Conservation (phyloP, 1,140 invertebrate genomes). For the Drosophila ercepeae region DNA sequence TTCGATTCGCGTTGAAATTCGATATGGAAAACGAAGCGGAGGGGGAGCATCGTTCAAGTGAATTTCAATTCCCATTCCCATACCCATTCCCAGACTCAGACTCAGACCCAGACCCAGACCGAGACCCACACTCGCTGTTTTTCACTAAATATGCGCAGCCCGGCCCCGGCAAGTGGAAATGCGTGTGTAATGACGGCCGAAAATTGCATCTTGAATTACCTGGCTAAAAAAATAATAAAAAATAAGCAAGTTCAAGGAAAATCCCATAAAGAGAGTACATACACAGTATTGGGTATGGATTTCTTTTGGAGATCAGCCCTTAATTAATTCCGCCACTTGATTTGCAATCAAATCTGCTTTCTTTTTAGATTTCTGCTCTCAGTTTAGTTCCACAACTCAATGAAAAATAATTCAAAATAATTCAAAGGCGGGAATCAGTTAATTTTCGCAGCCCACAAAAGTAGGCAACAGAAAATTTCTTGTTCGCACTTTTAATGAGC, state of each 20-base stretch:
- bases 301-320: not conserved
- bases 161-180: slow-evolving; percentile 36
- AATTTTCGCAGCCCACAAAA: slow-evolving; percentile 58
- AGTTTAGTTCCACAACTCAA: too few species aligned
- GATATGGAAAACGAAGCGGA: slow-evolving; percentile 75
- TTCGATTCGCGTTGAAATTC: slow-evolving; percentile 72
- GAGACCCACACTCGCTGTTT: slow-evolving; percentile 13
- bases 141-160: slow-evolving; percentile 53
- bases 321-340: slow-evolving; percentile 1
- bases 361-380: not conserved
- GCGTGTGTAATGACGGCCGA: slow-evolving; percentile 55
- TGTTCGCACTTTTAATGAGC: slow-evolving; percentile 65
- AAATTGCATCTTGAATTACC: slow-evolving; percentile 63
- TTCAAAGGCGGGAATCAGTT: slow-evolving; percentile 53
- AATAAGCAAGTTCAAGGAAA: slow-evolving; percentile 35
- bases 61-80: slow-evolving; percentile 19
- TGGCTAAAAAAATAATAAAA: slow-evolving; percentile 10
- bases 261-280: not conserved
- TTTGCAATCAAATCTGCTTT: not conserved
- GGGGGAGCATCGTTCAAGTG: slow-evolving; percentile 44
- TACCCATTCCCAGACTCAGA: slow-evolving; percentile 20
- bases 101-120: too few species aligned
- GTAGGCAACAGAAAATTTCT: slow-evolving; percentile 55
- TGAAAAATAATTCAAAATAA: too few species aligned
- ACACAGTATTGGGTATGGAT: not conserved